Evolutionary conservation across 2,797 vertebrate genomes (phyloP).

Genomic region (Poecilia velifera): DNA sequence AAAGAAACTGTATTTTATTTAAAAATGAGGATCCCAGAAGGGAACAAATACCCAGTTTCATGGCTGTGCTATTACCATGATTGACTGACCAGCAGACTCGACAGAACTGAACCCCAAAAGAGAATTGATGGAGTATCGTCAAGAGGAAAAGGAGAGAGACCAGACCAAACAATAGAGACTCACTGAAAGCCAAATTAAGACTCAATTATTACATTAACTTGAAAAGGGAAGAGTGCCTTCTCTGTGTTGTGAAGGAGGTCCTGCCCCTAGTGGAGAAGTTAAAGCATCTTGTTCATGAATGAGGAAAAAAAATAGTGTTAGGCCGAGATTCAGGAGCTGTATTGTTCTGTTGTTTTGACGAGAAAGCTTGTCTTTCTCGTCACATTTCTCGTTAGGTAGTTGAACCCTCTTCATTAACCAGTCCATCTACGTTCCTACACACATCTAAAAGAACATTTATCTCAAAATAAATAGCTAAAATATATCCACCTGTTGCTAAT

Average conservation of each 20-base stretch:
- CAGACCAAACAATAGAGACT: background rate
- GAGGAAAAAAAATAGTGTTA: background rate
- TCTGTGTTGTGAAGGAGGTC: background rate
- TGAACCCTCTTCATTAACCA: background rate
- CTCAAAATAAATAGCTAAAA: background rate
- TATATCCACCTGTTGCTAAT: background rate
- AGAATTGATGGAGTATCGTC: background rate
- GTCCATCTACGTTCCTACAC: background rate
- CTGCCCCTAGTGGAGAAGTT: background rate
- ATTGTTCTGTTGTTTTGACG: background rate
- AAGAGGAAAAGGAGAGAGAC: background rate
- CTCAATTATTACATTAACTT: background rate
- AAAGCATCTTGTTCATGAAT: background rate
- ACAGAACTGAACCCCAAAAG: background rate
- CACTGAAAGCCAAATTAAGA: background rate
- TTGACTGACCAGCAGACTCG: background rate
- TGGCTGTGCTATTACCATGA: background rate
- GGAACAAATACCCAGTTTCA: background rate
- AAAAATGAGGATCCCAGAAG: background rate
- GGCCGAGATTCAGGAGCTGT: background rate
- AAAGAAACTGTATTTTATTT: background rate
- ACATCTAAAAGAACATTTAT: background rate
- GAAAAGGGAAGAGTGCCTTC: background rate
- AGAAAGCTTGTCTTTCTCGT: background rate
- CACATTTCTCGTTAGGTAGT: background rate